Base-by-base conservation (phyloP, 2,113 vertebrate genomes). In the Bagarius yarrelli region DNA sequence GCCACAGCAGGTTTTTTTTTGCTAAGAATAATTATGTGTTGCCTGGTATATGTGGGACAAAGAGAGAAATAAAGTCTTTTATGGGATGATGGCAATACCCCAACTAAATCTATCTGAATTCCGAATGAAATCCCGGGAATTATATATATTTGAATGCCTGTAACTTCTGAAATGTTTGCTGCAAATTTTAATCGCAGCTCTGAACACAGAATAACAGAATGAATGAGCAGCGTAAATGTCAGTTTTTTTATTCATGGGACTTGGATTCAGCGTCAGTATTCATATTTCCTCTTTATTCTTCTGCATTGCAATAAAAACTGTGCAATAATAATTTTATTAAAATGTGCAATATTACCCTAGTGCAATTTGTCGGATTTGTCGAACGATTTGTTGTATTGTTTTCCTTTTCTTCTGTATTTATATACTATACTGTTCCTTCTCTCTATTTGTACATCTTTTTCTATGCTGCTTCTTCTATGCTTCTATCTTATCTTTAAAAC, bases 11-110 rank as follows among this genome's bases (percentile, higher is more conserved):
- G 21, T 71, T 84, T 78, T 44, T 36, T 44, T 36, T 27, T 55
- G 59, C 23, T 52, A 60, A 56, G 40, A 75, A 82, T 81, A 75
- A 79, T 81, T 75, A 47, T 34, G 32, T 75, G 61, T 50, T 60
- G 5, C 36, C 47, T 71, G 56, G 8, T 59, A 9, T 27, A 5
- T 55, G 53, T 50, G 19, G 36, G 6, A 4, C 6, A 6, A 40
- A 4, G 36, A 6, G 3, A 40, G 36, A 40, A 40, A 40, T 40
- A 40, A 3, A 40, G 40, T n/a, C 27, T 50, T 66, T 66, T 55
- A 32, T 15, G 25, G n/a, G n/a, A 40, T 34, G 30, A 50, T 50
- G 36, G 32, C 66, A 64, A 30, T 57, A 70, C 70, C 27, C 21
- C 8, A 32, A 8, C 32, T 56, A 18, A 34, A 69, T 79, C 12